Base-by-base conservation (phyloP, 2,888 invertebrate genomes). In the Xestia rhomboidea region DNA sequence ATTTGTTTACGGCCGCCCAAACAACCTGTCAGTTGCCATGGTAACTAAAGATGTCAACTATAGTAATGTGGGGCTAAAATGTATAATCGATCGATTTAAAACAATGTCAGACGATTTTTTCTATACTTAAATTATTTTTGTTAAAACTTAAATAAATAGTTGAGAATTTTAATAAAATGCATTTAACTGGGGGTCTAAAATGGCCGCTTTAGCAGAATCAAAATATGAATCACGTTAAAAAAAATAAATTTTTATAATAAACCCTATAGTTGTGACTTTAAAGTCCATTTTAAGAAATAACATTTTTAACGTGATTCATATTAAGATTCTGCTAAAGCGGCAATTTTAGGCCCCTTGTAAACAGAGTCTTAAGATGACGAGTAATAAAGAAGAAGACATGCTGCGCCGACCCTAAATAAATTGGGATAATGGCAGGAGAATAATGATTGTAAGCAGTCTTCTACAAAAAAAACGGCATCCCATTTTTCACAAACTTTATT, bases 1-100 rank as follows among this genome's bases (percentile, higher is more conserved):
- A 95, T 95, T 96, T 96, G 96, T 96, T 96, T 96, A 96, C 95
- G 82, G 90, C 89, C 90, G 90, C 91, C 92, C 86, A 94, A 96
- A 95, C 95, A 96, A 93, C 84, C 87, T 90, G 90, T 79, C 86
- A 72, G 95, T 96, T 93, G 86, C 91, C 91, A 95, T 95, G 92
- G 91, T 85, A 91, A 96, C 95, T 46, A 77, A 70, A 76, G 81
- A 88, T 93, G 95, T 92, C 95, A 95, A 94, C 94, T 92, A 79
- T 91, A 93, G 91, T 91, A 91, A 93, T 30, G 27, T 86, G 91
- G 72, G 89, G n/a, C 82, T 78, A 81, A 88, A 88, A 83, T 91
- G 91, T 93, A n/a, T 89, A 93, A 94, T 94, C 94, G 93, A 94
- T 94, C n/a, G n/a, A 92, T 73, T 79, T 38, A 74, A 84, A 86